Conservation (phyloP, 2,888 invertebrate species). For the Caenorhabditis virilis region DNA sequence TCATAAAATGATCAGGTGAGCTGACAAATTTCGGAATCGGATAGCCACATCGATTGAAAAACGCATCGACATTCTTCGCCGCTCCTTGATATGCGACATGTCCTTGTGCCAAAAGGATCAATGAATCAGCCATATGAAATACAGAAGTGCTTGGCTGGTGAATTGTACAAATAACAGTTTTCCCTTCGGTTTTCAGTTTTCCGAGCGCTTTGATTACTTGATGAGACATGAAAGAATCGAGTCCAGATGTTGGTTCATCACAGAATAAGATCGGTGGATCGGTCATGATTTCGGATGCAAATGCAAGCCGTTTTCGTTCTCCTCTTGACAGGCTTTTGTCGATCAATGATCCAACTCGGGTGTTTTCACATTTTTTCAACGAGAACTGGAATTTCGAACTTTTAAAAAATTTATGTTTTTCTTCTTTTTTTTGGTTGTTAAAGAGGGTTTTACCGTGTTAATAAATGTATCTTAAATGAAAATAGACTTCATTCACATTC, state of each 20-base stretch:
- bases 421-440: too few relatives aligned
- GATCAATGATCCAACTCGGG: conserved; percentile 38
- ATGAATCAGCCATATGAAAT: conserved; percentile 83
- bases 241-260: conserved; percentile 49
- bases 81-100: conserved; percentile 52
- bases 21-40: conserved; percentile 55
- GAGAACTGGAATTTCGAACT: too few relatives aligned
- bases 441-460: too few relatives aligned
- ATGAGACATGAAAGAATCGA: conserved; percentile 51
- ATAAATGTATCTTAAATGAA: too few relatives aligned
- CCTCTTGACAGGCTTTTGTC: conserved; percentile 90
- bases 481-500: too few relatives aligned
- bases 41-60: conserved; percentile 46
- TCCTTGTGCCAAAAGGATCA: conserved; percentile 50
- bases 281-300: conserved; percentile 35
- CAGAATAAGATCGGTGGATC: conserved; percentile 55
- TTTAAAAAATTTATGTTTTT: too few relatives aligned
- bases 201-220: conserved; percentile 65
- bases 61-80: conserved; percentile 36
- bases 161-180: conserved; percentile 87
- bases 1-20: conserved; percentile 68
- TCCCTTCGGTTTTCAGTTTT: conserved; percentile 75
- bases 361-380: conserved; percentile 37
- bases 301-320: conserved; percentile 78
- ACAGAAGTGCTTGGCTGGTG: conserved; percentile 90